Evolutionary conservation across 23 tunicate species (phyloP).

Genomic region (Aplidium turbinatum): DNA sequence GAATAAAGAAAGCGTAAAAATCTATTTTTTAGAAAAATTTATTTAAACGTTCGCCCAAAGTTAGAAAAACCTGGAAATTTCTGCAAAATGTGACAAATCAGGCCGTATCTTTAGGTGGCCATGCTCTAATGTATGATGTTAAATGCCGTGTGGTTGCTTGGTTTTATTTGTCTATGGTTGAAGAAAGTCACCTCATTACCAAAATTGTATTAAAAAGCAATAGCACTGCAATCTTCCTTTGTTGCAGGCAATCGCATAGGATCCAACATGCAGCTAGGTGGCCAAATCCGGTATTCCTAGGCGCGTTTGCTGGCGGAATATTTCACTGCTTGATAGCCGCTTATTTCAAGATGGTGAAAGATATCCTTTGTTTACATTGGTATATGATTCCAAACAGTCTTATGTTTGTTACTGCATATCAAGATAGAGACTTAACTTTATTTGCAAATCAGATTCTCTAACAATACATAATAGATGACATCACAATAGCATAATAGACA

Average conservation of each 20-base stretch:
- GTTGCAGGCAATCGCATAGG: constrained; percentile 64
- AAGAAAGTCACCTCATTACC: no score
- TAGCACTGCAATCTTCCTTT: neutral
- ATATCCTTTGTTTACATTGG: constrained; percentile 42
- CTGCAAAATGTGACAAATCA: no score
- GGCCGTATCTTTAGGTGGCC: no score
- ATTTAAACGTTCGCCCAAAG: no score
- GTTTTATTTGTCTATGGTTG: neutral
- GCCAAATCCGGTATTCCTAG: constrained; percentile 86
- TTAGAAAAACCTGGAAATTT: no score
- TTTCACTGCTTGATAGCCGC: constrained; percentile 63
- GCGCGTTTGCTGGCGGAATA: constrained; percentile 69
- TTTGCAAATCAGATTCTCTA: neutral
- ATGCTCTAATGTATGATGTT: no score
- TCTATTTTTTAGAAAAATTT: no score
- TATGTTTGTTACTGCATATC: neutral
- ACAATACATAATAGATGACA: neutral
- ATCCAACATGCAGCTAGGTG: constrained; percentile 65
- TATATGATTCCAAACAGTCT: neutral
- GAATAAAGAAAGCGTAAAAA: no score
- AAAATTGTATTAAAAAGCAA: no score
- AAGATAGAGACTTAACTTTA: neutral
- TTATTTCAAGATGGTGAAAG: constrained; percentile 9
- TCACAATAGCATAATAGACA: neutral
- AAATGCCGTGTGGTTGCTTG: no score